Evolutionary conservation across 2,888 invertebrate genomes (phyloP).

Genomic region (Drosophila longiperda): DNA sequence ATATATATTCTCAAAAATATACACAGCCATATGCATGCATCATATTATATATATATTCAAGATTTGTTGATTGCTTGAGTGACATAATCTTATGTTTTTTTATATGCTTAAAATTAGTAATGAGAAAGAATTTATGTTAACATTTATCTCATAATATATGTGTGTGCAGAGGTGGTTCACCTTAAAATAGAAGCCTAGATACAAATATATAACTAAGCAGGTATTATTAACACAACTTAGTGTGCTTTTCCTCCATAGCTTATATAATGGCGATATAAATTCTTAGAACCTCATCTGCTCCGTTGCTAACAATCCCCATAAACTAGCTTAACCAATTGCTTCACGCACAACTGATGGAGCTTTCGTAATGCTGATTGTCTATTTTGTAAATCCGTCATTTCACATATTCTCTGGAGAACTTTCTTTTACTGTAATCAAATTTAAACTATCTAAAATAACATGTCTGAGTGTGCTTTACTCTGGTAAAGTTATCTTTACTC

Average conservation of each 20-base stretch:
- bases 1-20: constrained; percentile 8
- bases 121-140: constrained; percentile 1
- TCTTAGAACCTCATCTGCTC: not conserved
- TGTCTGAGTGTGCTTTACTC: not conserved
- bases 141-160: not conserved
- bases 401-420: not conserved
- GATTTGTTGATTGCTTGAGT: constrained; percentile 23
- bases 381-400: not conserved
- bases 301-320: not conserved
- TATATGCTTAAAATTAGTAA: constrained; percentile 15
- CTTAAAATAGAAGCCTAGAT: not conserved
- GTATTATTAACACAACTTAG: not conserved
- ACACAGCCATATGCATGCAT: not conserved
- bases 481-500: not conserved
- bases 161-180: constrained; percentile 10
- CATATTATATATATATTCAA: not conserved
- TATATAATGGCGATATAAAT: not conserved
- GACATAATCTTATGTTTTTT: constrained; percentile 36
- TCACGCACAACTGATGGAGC: not conserved
- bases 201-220: not conserved
- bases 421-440: not conserved
- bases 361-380: not conserved
- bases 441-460: not conserved
- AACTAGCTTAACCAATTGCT: not conserved
- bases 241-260: not conserved